Evolutionary conservation across 2,888 invertebrate species (phyloP), one percentile per base, ranked within the genome.

Genomic region (Halictus ligatus): DNA sequence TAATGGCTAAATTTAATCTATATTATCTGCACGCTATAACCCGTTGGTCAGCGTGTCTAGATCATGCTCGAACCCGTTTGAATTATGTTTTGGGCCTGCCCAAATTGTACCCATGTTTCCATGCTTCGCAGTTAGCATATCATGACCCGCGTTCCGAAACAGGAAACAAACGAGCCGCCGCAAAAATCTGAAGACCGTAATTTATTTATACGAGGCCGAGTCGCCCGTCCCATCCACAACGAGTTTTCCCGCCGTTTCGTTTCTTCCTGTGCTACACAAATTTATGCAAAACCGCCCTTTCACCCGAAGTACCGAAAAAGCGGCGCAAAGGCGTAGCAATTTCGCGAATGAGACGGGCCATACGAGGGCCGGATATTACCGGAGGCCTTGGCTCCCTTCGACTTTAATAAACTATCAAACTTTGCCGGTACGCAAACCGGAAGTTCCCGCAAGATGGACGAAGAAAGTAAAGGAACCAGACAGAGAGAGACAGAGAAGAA

Each of bases 221-320:
- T 21, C 54, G n/a, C 10, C 54, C 10, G 10, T 3, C 21, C 21
- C 50, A n/a, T 54, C 10, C 21, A 15, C 12, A 54, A 35, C 67
- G 48, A 80, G 50, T 84, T 85, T 85, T 18, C n/a, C n/a, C 54
- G 64, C n/a, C 25, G 54, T 76, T 67, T n/a, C 54, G n/a, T 84
- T 83, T 72, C 75, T 76, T 40, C 54, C 73, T 69, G 40, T 80
- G 58, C 40, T 46, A 84, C 46, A 75, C 72, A 75, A 80, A 84
- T 85, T 79, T 85, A 84, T 83, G 78, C 40, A 78, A 84, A 84
- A 78, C 78, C 71, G 40, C 43, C 43, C 69, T 78, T 84, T 83
- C 29, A 58, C 1, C 25, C n/a, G 50, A 84, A 84, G 78, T 84
- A 58, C 21, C 40, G 15, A n/a, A 46, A 60, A 73, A 71, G 64